Base-by-base conservation (phyloP, 2,113 vertebrate genomes). In the Cettia cetti region DNA sequence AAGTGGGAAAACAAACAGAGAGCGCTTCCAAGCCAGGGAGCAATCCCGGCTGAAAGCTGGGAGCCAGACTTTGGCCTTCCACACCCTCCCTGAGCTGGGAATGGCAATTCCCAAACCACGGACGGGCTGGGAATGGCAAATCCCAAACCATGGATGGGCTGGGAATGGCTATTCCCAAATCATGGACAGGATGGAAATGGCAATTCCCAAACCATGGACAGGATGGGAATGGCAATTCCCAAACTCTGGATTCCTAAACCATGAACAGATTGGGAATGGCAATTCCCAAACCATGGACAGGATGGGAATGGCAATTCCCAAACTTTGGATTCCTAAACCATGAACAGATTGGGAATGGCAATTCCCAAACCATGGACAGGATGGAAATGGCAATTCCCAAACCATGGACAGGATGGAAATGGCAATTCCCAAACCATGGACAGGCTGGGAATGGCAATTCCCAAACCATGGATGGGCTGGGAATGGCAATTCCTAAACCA, bases 1-100 rank as follows among this genome's bases (percentile, higher is more conserved):
- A 80, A 76, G 90, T 57, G 92, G 88, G 76, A 95, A 94, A 96
- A 61, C 94, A 97, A 97, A 96, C 22, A 94, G 86, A 86, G 92
- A 81, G 53, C 57, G 53, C 75, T 94, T 60, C 49, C 31, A 27
- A 66, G 61, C 57, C 92, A 53, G 53, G 85, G 63, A 89, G 74
- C 37, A n/a, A 92, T 89, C 50, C 15, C 0, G 0, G 39, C 54
- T 53, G 17, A 87, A 79, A 83, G 82, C 76, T 53, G 4, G 7
- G 26, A 9, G 13, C 45, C 33, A 69, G 94, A 93, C 93, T 92
- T 90, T 82, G 86, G 27, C 74, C 95, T 63, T 21, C 45, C 60
- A 52, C 44, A 20, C 31, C 64, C 33, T 54, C 31, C 24, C 19
- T 57, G 81, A 28, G 2, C 26, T 28, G 50, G 50, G 50, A 52